phyloP scores from a whole-genome alignment of 92 coral and sea anemone species.

The Metridium senile region DNA sequence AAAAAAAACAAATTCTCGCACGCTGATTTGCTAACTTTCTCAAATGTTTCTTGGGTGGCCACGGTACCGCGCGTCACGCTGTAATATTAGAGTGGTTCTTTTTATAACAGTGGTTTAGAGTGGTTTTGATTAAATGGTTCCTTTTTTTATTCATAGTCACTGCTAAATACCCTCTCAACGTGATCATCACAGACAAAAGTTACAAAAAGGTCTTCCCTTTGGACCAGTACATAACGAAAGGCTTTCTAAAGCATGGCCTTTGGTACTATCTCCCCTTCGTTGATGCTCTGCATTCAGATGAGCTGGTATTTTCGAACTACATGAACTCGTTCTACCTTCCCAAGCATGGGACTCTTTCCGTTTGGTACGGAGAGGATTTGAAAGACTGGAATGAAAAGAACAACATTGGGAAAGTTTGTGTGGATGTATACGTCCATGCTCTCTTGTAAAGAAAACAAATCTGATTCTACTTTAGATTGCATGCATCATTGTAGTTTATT shows the following conservation, averaged over 20 bases:
- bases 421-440: constrained; percentile 57
- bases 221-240: constrained; percentile 35
- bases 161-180: constrained; percentile 49
- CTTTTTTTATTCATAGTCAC: too few species aligned
- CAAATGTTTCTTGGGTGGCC: too few species aligned
- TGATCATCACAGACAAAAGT: constrained; percentile 60
- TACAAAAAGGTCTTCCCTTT: constrained; percentile 59
- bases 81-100: too few species aligned
- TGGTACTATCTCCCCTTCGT: constrained; percentile 74
- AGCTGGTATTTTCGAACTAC: constrained; percentile 67
- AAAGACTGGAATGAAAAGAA: constrained; percentile 33
- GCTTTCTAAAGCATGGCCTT: constrained; percentile 43
- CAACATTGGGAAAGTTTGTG: constrained; percentile 67
- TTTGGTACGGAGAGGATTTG: constrained; percentile 76
- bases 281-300: constrained; percentile 60
- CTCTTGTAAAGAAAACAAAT: too few species aligned
- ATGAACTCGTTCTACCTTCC: constrained; percentile 62
- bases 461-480: too few species aligned
- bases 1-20: too few species aligned
- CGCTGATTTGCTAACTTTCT: too few species aligned
- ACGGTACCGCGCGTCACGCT: too few species aligned
- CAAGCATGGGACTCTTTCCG: neutral
- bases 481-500: too few species aligned
- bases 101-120: too few species aligned
- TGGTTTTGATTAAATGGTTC: too few species aligned